Base-by-base conservation (phyloP, 1,140 invertebrate species). In the Pachypsylla venusta region DNA sequence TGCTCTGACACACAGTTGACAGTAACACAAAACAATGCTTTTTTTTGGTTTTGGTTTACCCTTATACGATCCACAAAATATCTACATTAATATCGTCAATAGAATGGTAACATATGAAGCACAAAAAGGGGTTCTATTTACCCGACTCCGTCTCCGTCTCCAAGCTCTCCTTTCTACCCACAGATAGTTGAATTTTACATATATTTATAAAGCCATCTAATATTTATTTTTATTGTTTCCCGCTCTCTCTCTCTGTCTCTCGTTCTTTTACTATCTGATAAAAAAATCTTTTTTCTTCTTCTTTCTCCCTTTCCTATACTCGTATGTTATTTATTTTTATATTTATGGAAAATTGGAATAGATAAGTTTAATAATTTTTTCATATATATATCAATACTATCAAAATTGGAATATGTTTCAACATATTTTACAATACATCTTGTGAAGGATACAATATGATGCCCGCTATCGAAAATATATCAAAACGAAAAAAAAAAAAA, bases 221-320 rank as follows among this genome's bases (percentile, higher is more conserved):
- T 48, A 48, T 48, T 48, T 48, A 48, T 48, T 48, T 48, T 48
- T 48, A 48, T 48, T 48, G 42, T 48, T 48, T 48, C n/a, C 42
- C 16, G 42, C 42, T 22, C 42, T 48, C 42, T 48, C n/a, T n/a
- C n/a, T n/a, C n/a, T n/a, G n/a, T n/a, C n/a, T n/a, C n/a, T n/a
- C n/a, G n/a, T 48, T 22, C 30, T 48, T 48, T 48, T 48, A 48
- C 42, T 48, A 48, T 48, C 42, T 48, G 42, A 48, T 48, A 48
- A 48, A 48, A 48, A 48, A 48, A 5, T 19, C n/a, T 22, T 22
- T 22, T n/a, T 48, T 16, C 30, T 35, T 35, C 30, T 35, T 35
- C 4, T 22, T 22, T 5, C 4, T 48, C 4, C 42, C 16, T 22
- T 5, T n/a, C 4, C 42, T 48, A n/a, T n/a, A 4, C 30, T n/a